Evolutionary conservation across 2,113 vertebrate genomes (phyloP), one percentile per base, ranked within the genome.

Genomic region (Toxotes jaculatrix): DNA sequence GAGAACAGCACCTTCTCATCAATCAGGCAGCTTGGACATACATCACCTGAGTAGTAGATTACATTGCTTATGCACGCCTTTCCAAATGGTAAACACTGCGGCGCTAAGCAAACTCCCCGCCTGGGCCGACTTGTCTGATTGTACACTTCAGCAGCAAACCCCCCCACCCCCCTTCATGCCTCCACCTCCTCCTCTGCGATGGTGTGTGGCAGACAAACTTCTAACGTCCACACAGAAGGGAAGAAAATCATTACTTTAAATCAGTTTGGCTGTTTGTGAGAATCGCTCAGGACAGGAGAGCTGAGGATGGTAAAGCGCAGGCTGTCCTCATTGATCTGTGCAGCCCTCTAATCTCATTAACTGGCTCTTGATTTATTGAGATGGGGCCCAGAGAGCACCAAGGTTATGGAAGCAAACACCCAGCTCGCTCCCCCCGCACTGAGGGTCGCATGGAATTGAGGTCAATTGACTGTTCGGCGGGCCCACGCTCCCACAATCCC

Each of bases 291-390:
- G 89, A 90, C 82, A 76, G 75, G 16, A 66, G 87, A 63, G 79
- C 73, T 53, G 88, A 84, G 87, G 89, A 90, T 82, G 67, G 79
- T 77, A 74, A 67, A 82, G 85, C 59, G 81, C 70, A 57, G 85
- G 76, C 84, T 84, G 83, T 89, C 81, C 79, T 78, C 85, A 95
- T 93, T 91, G 93, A 94, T 93, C 88, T 80, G 71, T 38, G 68
- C 84, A 79, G 80, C 77, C 80, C 88, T 93, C 90, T 94, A 94
- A 95, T 93, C 92, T 93, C 93, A 95, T 95, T 95, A 94, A 93
- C 87, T 79, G 87, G 42, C 83, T 84, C 89, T 89, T 92, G 92
- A 93, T 93, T 94, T 92, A 94, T 92, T 92, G 92, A 91, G 91
- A 91, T 84, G 88, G 88, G 79, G 78, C 80, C 82, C 79, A 40